These are phyloP conservation scores for Melanostigma gelatinosum DNA, from an alignment of 2,113 vertebrate species.

Conservation along the genomic window DNA sequence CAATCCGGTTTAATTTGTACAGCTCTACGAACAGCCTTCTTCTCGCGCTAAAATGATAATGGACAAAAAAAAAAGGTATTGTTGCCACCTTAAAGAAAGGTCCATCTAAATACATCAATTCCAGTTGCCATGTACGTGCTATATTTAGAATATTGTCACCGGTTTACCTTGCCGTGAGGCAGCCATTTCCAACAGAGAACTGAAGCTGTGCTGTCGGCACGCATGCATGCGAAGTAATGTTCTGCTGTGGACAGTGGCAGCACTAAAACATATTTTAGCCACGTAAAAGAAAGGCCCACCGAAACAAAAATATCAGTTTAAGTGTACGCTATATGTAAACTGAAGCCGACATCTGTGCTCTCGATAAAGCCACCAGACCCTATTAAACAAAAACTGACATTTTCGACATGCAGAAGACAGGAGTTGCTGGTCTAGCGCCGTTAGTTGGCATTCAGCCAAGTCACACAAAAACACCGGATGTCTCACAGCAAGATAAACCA, in stretches of 20 bases:
- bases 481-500: background rate
- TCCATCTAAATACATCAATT: background rate
- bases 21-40: slow-evolving; percentile 15
- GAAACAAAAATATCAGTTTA: too few relatives aligned
- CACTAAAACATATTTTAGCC: too few relatives aligned
- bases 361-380: background rate
- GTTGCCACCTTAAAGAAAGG: background rate
- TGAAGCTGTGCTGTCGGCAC: too few relatives aligned
- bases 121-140: background rate
- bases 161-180: background rate
- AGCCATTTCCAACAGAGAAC: too few relatives aligned
- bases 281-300: too few relatives aligned
- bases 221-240: too few relatives aligned
- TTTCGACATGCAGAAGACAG: background rate
- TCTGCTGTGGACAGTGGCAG: too few relatives aligned
- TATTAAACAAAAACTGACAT: background rate
- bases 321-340: background rate
- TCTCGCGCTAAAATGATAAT: background rate
- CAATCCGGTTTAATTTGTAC: slow-evolving; percentile 32
- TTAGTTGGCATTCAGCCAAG: background rate
- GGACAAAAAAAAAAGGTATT: background rate
- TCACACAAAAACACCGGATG: background rate
- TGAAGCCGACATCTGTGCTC: background rate
- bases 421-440: background rate
- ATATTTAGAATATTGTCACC: background rate